These are phyloP conservation scores for Pheosia gnoma DNA, from an alignment of 2,888 invertebrate genomes.

Conservation along the genomic window DNA sequence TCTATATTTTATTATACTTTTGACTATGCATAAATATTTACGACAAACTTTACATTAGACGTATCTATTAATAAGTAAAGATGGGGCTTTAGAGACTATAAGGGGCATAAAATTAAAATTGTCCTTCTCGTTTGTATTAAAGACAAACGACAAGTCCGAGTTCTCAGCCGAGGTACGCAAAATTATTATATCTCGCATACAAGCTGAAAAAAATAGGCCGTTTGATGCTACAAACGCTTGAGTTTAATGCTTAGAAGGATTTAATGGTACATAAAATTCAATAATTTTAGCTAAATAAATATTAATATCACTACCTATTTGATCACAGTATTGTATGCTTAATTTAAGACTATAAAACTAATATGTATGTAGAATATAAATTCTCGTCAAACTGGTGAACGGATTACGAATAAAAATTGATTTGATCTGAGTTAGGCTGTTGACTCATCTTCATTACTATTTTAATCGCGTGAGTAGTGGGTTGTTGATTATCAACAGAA, in stretches of 20 bases:
- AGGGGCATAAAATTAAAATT: too few species aligned
- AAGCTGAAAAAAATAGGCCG: too few species aligned
- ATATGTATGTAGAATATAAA: conserved; percentile 13
- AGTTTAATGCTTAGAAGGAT: too few species aligned
- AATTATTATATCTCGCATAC: too few species aligned
- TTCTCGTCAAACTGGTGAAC: conserved; percentile 70
- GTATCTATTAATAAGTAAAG: too few species aligned
- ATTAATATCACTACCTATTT: not conserved
- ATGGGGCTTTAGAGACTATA: too few species aligned
- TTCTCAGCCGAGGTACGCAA: too few species aligned
- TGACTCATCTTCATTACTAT: conserved; percentile 66
- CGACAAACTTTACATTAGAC: not conserved
- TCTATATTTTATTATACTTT: not conserved
- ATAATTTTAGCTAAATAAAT: not conserved
- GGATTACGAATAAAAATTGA: conserved; percentile 55
- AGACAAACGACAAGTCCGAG: too few species aligned
- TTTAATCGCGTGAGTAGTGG: conserved; percentile 56
- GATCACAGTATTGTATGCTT: not conserved
- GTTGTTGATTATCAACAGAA: conserved; percentile 43
- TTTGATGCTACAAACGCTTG: too few species aligned
- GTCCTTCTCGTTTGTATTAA: too few species aligned
- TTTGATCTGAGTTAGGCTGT: conserved; percentile 43
- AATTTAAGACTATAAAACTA: not conserved
- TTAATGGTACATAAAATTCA: too few species aligned
- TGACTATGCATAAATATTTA: not conserved